Percentiles rank a stretch among this genome's conserved stretches.
Conservation (phyloP, 2,888 invertebrate genomes). For the Nasonovia ribisnigri region DNA sequence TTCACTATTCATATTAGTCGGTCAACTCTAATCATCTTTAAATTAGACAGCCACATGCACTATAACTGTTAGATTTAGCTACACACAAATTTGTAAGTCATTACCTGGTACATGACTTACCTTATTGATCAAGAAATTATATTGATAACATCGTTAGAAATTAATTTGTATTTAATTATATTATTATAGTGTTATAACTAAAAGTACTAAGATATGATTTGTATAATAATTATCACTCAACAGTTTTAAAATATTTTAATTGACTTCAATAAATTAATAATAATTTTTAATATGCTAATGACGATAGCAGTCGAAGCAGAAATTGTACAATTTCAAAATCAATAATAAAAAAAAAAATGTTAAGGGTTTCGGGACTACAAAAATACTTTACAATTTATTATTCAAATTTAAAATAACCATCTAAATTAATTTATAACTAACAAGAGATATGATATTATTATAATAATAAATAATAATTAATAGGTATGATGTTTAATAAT, state of each 20-base stretch:
- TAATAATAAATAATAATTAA: neutral
- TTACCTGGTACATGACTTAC: neutral
- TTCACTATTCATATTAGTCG: neutral
- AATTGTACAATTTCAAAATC: too few species aligned
- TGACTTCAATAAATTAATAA: neutral
- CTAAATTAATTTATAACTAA: neutral
- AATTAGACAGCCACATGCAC: neutral
- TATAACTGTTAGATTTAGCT: neutral
- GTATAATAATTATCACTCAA: neutral
- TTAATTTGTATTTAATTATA: neutral
- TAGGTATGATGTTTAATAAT: neutral
- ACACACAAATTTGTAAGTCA: neutral
- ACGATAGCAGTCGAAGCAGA: too few species aligned
- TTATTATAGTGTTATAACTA: neutral
- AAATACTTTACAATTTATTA: neutral
- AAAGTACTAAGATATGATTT: neutral
- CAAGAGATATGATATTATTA: neutral
- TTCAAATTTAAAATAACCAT: neutral
- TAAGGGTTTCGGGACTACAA: neutral
- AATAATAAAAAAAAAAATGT: too few species aligned
- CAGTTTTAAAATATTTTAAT: neutral
- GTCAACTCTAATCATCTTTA: conserved; percentile 10
- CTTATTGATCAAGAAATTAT: conserved; percentile 5
- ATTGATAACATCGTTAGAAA: neutral
- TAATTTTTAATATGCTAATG: too few species aligned